These are phyloP conservation scores for Cacatua alba DNA, from an alignment of 2,113 vertebrate genomes.

Conservation along the genomic window DNA sequence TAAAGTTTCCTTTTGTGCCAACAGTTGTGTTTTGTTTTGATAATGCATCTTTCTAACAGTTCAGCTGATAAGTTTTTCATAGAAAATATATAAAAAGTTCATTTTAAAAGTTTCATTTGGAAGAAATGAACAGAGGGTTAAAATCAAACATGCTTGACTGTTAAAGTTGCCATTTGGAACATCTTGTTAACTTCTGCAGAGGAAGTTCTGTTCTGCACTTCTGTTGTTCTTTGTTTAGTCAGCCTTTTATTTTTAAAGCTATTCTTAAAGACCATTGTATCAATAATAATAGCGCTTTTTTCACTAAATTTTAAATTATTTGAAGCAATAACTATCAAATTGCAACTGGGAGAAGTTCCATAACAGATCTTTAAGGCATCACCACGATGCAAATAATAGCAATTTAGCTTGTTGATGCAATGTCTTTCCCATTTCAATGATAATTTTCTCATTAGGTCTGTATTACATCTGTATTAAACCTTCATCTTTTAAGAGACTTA, in stretches of 20 bases:
- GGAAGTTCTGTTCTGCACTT: neutral
- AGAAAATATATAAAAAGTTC: neutral
- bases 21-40: neutral
- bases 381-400: neutral
- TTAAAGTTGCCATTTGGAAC: neutral
- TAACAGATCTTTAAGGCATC: neutral
- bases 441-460: neutral
- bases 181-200: neutral
- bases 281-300: conserved; percentile 2
- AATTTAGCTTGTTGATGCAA: neutral
- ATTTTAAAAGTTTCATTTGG: neutral
- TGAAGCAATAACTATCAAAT: neutral
- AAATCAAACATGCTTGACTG: neutral
- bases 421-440: neutral
- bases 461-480: neutral
- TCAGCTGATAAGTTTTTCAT: neutral
- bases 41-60: neutral
- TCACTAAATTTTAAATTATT: conserved; percentile 3
- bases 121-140: neutral
- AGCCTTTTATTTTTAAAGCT: conserved; percentile 18
- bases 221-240: neutral
- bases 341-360: neutral
- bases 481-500: neutral
- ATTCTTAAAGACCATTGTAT: neutral
- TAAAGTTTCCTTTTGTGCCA: neutral